Base-by-base conservation (phyloP, 2,113 vertebrate genomes). In the Drymodes brunneopygia region DNA sequence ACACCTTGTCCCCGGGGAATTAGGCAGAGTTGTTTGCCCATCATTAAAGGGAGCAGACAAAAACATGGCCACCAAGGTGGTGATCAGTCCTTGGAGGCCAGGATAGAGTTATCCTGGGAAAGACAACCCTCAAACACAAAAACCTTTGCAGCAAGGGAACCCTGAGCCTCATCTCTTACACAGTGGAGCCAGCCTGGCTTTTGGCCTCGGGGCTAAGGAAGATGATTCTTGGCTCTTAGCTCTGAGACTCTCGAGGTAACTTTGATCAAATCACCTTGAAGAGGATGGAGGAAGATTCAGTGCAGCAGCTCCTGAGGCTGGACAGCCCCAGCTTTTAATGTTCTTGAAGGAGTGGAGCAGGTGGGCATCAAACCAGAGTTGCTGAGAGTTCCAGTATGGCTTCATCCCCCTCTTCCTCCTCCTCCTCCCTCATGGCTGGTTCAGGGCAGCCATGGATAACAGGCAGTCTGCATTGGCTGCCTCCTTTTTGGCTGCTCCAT, bases 341-440 rank as follows among this genome's bases (percentile, higher is more conserved):
- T 18, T 28, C 67, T 51, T 7, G 4, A 57, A 70, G 44, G 12
- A 71, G 40, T 5, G 31, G 54, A 69, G 80, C 29, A 28, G 42
- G 24, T 15, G 27, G 70, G 28, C 71, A 56, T 27, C 31, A 51
- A 60, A 47, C 4, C 0, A 0, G 4, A 71, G 56, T 0, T 74
- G 42, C 45, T 65, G 58, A 25, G 64, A 21, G n/a, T 4, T 28
- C 42, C 66, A 25, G 19, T 8, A 20, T 0, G 0, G 29, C 47
- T 35, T 54, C 77, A 44, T n/a, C n/a, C 27, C 47, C 60, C 35
- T 75, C 25, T 27, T 57, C 53, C 28, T 54, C 65, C 56, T 69
- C 25, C 36, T 69, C 33, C 62, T 69, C 38, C 27, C 27, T 4
- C 4, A 1, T 0, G 1, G 1, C 45, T 38, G 36, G 2, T 28